Evolutionary conservation across 2,113 vertebrate genomes (phyloP).

Genomic region (Coreoperca whiteheadi): DNA sequence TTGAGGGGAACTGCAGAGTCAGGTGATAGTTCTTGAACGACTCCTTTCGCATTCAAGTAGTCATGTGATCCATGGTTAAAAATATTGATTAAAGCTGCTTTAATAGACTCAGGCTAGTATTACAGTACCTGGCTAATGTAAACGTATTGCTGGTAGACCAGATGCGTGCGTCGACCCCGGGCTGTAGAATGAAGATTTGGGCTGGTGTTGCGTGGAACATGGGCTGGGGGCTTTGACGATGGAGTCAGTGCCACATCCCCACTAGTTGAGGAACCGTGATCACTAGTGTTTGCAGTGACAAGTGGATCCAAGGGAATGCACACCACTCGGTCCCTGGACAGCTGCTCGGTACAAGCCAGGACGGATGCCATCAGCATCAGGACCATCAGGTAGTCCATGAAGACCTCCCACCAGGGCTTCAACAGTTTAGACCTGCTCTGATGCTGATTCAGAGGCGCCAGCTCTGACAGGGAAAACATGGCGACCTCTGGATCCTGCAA

Average conservation of each 20-base stretch:
- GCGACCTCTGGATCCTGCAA: background rate
- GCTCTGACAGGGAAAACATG: slow-evolving; percentile 87
- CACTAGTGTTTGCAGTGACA: background rate
- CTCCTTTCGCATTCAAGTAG: background rate
- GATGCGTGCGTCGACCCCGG: slow-evolving; percentile 75
- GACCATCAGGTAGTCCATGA: slow-evolving; percentile 88
- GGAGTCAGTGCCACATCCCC: background rate
- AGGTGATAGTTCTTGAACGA: too few relatives aligned
- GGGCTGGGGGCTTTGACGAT: background rate
- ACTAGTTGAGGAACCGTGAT: background rate
- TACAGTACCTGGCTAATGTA: slow-evolving; percentile 83
- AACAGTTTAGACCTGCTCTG: slow-evolving; percentile 82
- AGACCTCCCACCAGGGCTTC: slow-evolving; percentile 91
- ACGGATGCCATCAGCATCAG: slow-evolving; percentile 87
- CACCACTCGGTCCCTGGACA: slow-evolving; percentile 84
- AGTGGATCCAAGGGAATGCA: slow-evolving; percentile 81
- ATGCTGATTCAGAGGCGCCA: slow-evolving; percentile 78
- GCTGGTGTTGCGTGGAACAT: background rate
- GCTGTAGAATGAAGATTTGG: slow-evolving; percentile 10
- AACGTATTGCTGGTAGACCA: slow-evolving; percentile 87
- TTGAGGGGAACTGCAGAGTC: too few relatives aligned
- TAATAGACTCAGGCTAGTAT: background rate
- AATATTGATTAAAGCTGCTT: background rate
- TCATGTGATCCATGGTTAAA: background rate
- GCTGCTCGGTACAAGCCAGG: slow-evolving; percentile 85